Percentiles rank a stretch among this genome's conserved stretches.
Conservation (phyloP, 1,140 invertebrate species). For the Trissolcus basalis region DNA sequence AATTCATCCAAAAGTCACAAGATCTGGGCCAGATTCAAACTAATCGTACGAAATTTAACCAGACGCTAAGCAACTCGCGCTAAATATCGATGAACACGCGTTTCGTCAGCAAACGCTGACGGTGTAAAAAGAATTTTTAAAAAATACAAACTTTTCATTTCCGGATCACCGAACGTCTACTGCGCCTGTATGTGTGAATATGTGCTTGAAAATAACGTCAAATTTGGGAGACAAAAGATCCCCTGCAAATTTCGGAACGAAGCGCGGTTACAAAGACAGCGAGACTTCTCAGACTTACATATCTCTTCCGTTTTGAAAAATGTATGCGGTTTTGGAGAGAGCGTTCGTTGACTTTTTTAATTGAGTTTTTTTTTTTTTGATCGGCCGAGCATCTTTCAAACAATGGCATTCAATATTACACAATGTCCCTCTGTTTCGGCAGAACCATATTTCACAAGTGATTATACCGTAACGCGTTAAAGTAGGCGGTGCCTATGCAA, state of each 20-base stretch:
- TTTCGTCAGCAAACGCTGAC: constrained; percentile 37
- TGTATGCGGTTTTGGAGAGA: too few species aligned
- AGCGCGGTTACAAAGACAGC: too few species aligned
- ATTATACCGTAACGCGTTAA: constrained; percentile 70
- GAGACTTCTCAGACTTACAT: too few species aligned
- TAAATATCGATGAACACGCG: constrained; percentile 38
- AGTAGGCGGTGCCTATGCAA: constrained; percentile 63
- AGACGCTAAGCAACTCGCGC: constrained; percentile 24
- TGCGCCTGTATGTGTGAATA: constrained; percentile 12
- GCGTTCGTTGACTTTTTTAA: too few species aligned
- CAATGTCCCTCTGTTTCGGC: constrained; percentile 45
- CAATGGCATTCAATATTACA: constrained; percentile 38
- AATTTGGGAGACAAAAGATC: constrained; percentile 11
- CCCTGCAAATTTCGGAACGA: too few species aligned
- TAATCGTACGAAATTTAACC: constrained; percentile 41
- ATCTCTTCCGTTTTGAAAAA: too few species aligned
- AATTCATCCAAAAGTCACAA: constrained; percentile 48
- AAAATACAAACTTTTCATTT: constrained; percentile 55
- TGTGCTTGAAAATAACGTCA: constrained; percentile 19
- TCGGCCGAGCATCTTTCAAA: constrained; percentile 27
- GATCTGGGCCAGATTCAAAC: constrained; percentile 48
- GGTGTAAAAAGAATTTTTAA: constrained; percentile 37
- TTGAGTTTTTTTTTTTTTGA: background rate
- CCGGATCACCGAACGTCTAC: constrained; percentile 21
- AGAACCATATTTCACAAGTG: constrained; percentile 71